Evolutionary conservation across 2,888 invertebrate species (phyloP).

Genomic region (Diadegma fenestrale): DNA sequence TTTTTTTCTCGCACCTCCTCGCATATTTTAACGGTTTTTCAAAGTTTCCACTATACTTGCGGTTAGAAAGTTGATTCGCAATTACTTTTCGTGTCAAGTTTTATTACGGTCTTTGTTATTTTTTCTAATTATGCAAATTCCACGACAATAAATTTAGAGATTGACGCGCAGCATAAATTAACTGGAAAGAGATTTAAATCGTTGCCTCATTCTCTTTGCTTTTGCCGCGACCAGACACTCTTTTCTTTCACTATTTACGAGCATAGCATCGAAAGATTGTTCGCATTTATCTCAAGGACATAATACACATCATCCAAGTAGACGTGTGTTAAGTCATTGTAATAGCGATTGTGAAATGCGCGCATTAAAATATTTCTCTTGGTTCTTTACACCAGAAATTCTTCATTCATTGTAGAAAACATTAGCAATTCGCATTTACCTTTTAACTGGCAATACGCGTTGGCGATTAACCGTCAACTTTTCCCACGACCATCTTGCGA

Average conservation of each 20-base stretch:
- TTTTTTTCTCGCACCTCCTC: slow-evolving; percentile 15
- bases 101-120: background rate
- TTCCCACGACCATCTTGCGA: slow-evolving; percentile 46
- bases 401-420: slow-evolving; percentile 41
- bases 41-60: background rate
- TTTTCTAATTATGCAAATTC: background rate
- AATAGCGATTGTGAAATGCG: slow-evolving; percentile 47
- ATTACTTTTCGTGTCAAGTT: background rate
- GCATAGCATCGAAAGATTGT: slow-evolving; percentile 23
- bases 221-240: background rate
- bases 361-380: slow-evolving; percentile 54
- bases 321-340: slow-evolving; percentile 43
- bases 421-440: slow-evolving; percentile 39
- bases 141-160: slow-evolving; percentile 83
- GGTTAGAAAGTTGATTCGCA: background rate
- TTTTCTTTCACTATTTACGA: slow-evolving; percentile 6
- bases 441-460: slow-evolving; percentile 45
- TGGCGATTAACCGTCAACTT: slow-evolving; percentile 44
- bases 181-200: slow-evolving; percentile 73
- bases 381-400: slow-evolving; percentile 50
- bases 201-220: slow-evolving; percentile 30
- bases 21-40: background rate
- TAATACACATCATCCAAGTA: slow-evolving; percentile 24
- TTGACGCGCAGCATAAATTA: slow-evolving; percentile 85
- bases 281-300: slow-evolving; percentile 50